Percentiles rank a stretch among this genome's conserved stretches.
phyloP scores from a whole-genome alignment of 1,140 invertebrate species.

The Calliopsis andreniformis region DNA sequence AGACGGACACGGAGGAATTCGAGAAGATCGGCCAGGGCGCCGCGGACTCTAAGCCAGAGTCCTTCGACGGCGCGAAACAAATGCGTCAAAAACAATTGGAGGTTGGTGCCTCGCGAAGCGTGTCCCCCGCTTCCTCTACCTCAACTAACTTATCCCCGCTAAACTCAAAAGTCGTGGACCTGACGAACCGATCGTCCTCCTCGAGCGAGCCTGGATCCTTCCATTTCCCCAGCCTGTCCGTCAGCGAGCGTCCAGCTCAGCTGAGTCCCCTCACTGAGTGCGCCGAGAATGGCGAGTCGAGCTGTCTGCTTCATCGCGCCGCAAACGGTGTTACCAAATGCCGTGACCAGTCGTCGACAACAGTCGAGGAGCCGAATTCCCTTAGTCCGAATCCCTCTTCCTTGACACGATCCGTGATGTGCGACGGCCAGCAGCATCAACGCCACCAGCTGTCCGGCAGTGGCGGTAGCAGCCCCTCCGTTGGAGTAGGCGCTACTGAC shows the following conservation, averaged over 20 bases:
- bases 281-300: conserved; percentile 66
- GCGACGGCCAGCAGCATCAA: conserved; percentile 74
- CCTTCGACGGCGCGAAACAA: conserved; percentile 71
- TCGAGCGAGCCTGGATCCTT: conserved; percentile 74
- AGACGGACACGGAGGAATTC: conserved; percentile 92
- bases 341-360: conserved; percentile 55
- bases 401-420: conserved; percentile 64
- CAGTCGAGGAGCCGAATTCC: conserved; percentile 73
- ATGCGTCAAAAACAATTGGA: conserved; percentile 77
- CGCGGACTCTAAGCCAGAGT: conserved; percentile 79
- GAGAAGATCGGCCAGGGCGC: conserved; percentile 87
- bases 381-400: conserved; percentile 58
- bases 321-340: conserved; percentile 41
- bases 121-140: conserved; percentile 75
- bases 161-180: conserved; percentile 73
- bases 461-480: conserved; percentile 73
- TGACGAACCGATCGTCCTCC: conserved; percentile 71
- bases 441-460: conserved; percentile 68
- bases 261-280: conserved; percentile 77
- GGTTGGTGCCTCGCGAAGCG: conserved; percentile 79
- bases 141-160: conserved; percentile 76
- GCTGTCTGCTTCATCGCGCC: conserved; percentile 37
- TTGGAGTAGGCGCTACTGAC: conserved; percentile 80
- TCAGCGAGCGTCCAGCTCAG: conserved; percentile 70
- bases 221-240: conserved; percentile 73